Evolutionary conservation across 2,113 vertebrate genomes (phyloP), one percentile per base, ranked within the genome.

Genomic region (Smithornis capensis): DNA sequence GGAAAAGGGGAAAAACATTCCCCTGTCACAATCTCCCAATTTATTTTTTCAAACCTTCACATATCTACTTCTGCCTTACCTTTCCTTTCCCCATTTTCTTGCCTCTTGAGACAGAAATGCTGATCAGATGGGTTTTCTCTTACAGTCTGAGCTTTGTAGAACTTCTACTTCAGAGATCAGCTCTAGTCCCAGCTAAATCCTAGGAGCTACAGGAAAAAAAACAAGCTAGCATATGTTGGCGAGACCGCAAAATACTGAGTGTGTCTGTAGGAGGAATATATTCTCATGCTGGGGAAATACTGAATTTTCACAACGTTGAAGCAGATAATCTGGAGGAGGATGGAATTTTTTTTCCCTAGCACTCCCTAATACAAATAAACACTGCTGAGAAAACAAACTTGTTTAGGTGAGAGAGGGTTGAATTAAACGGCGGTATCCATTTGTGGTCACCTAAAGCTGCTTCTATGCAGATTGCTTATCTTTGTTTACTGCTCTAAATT

Each of bases 391-490:
- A 97, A 95, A 93, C 92, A 96, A 91, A 96, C 92, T 94, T 93
- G 88, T 95, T 96, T 95, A 95, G 95, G 63, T 95, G 90, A 95
- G 90, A 95, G 86, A 80, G 84, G 82, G 59, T 33, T 92, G 94
- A 94, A 92, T 96, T 94, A 94, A 94, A 70, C 84, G 91, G 92
- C 23, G n/a, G 92, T 93, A 96, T 77, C 83, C 92, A 95, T 87
- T 96, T 96, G 93, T 94, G 92, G 94, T 95, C 95, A 96, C 76
- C 69, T 82, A 91, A 97, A 96, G 93, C 76, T 94, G 89, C 87
- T 89, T 94, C 90, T 86, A 44, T 83, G 94, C 94, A 96, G 94
- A 93, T 96, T 33, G 21, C 92, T 93, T 90, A 96, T 96, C 96
- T 95, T 59, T 96, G 95, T 96, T 95, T 95, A 96, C 91, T 77